A percentile compares a stretch with the other conserved stretches of the same genome.
These are phyloP conservation scores for Equus quagga DNA, from an alignment of 2,113 vertebrate genomes.

Conservation along the genomic window DNA sequence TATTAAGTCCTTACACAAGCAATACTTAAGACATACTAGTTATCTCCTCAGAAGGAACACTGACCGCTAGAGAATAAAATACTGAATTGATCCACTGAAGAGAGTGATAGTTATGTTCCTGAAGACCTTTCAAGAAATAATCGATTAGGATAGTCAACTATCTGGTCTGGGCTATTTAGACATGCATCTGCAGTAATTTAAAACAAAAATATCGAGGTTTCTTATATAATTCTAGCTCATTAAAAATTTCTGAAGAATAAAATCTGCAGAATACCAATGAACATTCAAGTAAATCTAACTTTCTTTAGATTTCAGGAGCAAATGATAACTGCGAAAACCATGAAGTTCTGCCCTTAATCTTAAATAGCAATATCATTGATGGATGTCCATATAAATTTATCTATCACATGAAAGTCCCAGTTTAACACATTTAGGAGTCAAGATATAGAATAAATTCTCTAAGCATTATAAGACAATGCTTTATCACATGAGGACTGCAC, in stretches of 20 bases:
- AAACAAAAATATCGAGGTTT: not conserved
- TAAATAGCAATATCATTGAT: not conserved
- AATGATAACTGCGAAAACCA: not conserved
- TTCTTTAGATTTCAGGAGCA: not conserved
- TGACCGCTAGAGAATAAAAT: not conserved
- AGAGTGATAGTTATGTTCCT: not conserved
- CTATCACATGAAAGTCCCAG: not conserved
- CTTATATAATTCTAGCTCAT: not conserved
- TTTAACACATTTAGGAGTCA: not conserved
- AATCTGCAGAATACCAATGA: not conserved
- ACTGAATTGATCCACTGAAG: not conserved
- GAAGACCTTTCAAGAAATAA: not conserved
- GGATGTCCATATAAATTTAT: not conserved
- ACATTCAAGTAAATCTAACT: not conserved
- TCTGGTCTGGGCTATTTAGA: not conserved
- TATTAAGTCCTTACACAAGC: not conserved
- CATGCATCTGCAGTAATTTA: not conserved
- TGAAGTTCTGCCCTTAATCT: slow-evolving; percentile 8
- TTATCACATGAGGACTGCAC: not conserved
- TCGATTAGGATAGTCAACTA: not conserved
- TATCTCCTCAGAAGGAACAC: not conserved
- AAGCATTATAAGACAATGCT: not conserved
- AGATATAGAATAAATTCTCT: not conserved
- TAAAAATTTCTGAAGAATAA: slow-evolving; percentile 46
- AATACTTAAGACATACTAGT: not conserved